phyloP scores from a whole-genome alignment of 2,113 vertebrate species.

The Microcebus tavaratra region DNA sequence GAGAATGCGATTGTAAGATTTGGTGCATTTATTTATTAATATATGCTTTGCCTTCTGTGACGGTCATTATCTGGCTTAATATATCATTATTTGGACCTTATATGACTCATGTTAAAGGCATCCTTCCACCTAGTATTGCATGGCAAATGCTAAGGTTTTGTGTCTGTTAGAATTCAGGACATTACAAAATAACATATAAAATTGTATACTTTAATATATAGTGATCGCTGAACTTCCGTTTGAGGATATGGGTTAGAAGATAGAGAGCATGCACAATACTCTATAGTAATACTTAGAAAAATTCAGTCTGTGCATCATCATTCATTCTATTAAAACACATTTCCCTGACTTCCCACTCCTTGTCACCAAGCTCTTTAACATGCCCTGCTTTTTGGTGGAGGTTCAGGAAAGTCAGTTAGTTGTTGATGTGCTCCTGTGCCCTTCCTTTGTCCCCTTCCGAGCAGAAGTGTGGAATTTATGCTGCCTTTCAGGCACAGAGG shows the following conservation, averaged over 20 bases:
- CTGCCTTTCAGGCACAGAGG: not conserved
- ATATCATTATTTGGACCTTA: not conserved
- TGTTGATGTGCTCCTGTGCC: not conserved
- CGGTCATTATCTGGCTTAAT: constrained; percentile 26
- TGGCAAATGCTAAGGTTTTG: not conserved
- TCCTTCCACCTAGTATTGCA: not conserved
- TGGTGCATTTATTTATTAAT: constrained; percentile 31
- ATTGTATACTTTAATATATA: not conserved
- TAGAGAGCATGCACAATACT: not conserved
- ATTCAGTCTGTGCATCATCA: not conserved
- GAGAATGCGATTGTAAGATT: not conserved
- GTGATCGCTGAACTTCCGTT: not conserved
- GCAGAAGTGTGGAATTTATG: not conserved
- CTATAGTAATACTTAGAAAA: not conserved
- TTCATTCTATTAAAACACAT: not conserved
- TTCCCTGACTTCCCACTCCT: not conserved
- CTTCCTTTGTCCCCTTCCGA: constrained; percentile 7
- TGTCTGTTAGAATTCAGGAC: not conserved
- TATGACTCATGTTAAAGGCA: not conserved
- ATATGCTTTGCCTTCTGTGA: not conserved
- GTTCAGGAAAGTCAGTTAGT: not conserved
- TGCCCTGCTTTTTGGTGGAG: not conserved
- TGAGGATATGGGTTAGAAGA: not conserved
- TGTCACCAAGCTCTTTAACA: not conserved
- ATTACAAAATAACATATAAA: not conserved